These are phyloP conservation scores for Dicrurus megarhynchus DNA, from an alignment of 2,113 vertebrate genomes.

Conservation along the genomic window DNA sequence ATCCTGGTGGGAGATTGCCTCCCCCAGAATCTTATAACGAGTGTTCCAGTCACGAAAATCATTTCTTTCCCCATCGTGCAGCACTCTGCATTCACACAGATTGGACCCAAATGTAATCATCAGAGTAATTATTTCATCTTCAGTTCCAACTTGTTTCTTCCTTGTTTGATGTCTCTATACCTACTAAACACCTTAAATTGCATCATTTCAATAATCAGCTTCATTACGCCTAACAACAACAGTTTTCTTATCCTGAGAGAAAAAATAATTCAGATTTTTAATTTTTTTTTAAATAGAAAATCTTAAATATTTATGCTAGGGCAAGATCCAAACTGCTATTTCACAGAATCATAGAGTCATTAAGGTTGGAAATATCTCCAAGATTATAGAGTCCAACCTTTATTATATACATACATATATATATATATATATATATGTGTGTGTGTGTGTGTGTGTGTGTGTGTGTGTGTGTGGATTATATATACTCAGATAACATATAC, in stretches of 20 bases:
- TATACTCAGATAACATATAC: background rate
- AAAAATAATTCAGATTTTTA: background rate
- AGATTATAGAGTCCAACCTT: background rate
- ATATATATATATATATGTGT: too few species aligned
- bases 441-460: too few species aligned
- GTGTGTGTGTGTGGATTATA: too few species aligned
- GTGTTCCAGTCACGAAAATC: constrained; percentile 31
- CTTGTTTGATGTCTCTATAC: background rate
- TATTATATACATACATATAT: too few species aligned
- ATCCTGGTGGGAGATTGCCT: constrained; percentile 55
- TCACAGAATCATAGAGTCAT: background rate
- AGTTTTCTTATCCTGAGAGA: background rate
- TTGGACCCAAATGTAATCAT: constrained; percentile 11
- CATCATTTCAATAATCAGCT: background rate
- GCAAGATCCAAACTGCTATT: background rate
- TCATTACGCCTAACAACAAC: background rate
- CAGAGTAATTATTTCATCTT: constrained; percentile 9
- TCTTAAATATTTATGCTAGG: background rate
- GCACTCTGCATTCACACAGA: constrained; percentile 16
- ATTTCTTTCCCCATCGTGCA: background rate
- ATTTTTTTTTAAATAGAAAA: background rate
- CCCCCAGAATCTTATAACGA: constrained; percentile 2
- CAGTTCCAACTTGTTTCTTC: background rate
- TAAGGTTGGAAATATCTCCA: background rate
- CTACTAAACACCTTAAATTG: background rate